Evolutionary conservation across 1,140 invertebrate species (phyloP).

Genomic region (Acyrthosiphon pisum): DNA sequence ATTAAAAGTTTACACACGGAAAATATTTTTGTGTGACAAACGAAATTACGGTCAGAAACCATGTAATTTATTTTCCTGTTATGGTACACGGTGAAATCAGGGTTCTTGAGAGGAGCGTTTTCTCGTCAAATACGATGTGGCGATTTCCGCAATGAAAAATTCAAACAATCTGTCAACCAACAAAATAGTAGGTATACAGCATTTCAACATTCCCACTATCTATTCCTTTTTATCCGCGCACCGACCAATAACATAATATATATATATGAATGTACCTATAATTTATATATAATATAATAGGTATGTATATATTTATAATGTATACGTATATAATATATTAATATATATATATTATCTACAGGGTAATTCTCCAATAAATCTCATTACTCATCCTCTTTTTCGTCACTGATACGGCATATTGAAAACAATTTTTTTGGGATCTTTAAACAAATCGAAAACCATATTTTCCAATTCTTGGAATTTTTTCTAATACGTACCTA

Average conservation of each 20-base stretch:
- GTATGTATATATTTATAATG: too few relatives aligned
- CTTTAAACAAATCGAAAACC: background rate
- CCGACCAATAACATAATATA: background rate
- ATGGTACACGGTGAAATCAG: background rate
- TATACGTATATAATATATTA: background rate
- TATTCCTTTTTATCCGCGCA: background rate
- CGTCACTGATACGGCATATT: background rate
- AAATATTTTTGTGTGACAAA: background rate
- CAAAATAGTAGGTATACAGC: background rate
- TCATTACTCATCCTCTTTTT: background rate
- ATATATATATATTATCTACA: background rate
- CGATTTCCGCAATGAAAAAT: background rate
- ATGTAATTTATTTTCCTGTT: background rate
- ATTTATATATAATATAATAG: background rate
- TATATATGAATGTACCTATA: background rate
- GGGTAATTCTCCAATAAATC: background rate
- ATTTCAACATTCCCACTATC: background rate
- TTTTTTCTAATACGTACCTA: background rate
- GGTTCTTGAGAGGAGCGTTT: background rate
- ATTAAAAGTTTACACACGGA: background rate
- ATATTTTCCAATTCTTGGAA: background rate
- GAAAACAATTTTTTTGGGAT: background rate
- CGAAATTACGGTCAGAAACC: background rate
- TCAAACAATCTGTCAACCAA: background rate
- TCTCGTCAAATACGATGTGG: too few relatives aligned